Base-by-base conservation (phyloP, 2,113 vertebrate genomes). In the Callithrix jacchus region DNA sequence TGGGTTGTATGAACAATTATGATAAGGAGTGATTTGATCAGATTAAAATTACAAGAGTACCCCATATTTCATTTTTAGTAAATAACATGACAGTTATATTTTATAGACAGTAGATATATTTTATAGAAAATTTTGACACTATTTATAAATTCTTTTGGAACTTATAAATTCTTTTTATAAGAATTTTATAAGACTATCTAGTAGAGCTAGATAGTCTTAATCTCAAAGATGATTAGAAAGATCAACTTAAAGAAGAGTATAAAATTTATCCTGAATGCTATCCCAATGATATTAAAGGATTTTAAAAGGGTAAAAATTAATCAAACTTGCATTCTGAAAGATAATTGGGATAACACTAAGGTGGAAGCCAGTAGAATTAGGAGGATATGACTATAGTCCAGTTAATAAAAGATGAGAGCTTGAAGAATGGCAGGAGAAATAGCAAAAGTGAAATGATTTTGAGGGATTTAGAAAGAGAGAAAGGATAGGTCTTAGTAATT, bases 281-380 rank as follows among this genome's bases (percentile, higher is more conserved):
- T 86, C 27, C 11, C 81, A 94, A 13, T 71, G 76, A 85, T 97
- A 96, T 92, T 87, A 83, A 96, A 88, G 16, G 76, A 95, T 87
- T 86, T 87, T 66, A 6, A 71, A 93, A 61, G 73, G 10, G 32
- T 77, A 40, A 88, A 87, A 95, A 52, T 5, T 42, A 92, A 94
- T 96, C 37, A 94, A 77, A 82, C 82, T 82, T 94, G 3, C 13
- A 54, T 90, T 96, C 25, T 86, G 30, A 87, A 84, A 42, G 25
- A 76, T 96, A 13, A 30, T 45, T 90, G 23, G 82, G n/a, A 21
- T 76, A 89, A 93, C 35, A 91, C 58, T 80, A 21, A 91, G 42
- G 40, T 58, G 40, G 20, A 95, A 89, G 49, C 84, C 56, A 73
- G 25, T 84, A 71, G 70, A 92, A 92, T 95, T 97, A 81, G 35